Evolutionary conservation across 2,888 invertebrate genomes (phyloP).

Genomic region (Gastracanthus pulcherrimus): DNA sequence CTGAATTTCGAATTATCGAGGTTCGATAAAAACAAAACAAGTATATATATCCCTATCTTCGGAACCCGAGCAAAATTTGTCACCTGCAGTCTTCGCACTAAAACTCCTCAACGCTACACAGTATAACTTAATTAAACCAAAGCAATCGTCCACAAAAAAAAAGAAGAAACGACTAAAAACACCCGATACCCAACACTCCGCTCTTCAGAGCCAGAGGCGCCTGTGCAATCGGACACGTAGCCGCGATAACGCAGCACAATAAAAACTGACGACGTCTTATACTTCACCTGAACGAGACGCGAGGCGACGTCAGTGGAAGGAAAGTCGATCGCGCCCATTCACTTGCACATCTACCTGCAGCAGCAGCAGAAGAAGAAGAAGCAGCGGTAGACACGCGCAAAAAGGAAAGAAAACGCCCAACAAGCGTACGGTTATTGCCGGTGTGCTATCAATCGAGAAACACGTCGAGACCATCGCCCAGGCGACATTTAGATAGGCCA

Average conservation of each 20-base stretch:
- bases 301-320: background rate
- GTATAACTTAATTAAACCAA: background rate
- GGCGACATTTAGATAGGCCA: background rate
- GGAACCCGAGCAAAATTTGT: too few relatives aligned
- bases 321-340: background rate
- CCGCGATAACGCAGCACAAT: too few relatives aligned
- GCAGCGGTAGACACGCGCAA: background rate
- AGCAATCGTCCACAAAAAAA: background rate
- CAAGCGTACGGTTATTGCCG: background rate
- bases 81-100: too few relatives aligned
- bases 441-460: background rate
- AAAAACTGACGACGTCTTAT: background rate
- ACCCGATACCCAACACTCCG: too few relatives aligned
- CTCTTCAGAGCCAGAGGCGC: too few relatives aligned
- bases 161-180: background rate
- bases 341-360: too few relatives aligned
- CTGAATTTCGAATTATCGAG: too few relatives aligned
- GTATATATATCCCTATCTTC: too few relatives aligned
- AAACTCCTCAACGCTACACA: too few relatives aligned
- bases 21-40: too few relatives aligned
- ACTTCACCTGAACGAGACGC: background rate
- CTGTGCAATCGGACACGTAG: background rate
- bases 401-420: background rate
- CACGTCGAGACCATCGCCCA: background rate
- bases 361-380: too few relatives aligned